These are phyloP conservation scores for Semicossyphus pulcher DNA, from an alignment of 2,113 vertebrate species.

Conservation along the genomic window DNA sequence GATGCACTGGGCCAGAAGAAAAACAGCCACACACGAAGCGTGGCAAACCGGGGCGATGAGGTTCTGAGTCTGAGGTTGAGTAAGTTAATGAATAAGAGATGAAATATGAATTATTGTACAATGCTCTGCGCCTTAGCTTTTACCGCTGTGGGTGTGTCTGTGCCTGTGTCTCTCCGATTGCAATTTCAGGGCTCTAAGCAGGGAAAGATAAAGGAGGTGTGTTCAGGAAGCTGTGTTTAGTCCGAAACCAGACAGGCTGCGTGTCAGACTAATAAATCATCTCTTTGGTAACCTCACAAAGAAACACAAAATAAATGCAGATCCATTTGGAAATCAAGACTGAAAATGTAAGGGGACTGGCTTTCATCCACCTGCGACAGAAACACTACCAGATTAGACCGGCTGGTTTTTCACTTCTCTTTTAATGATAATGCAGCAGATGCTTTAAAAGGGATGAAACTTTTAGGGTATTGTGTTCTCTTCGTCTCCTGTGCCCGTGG, in stretches of 20 bases:
- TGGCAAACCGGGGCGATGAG: not conserved
- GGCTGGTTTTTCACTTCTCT: slow-evolving; percentile 20
- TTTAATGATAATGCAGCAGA: not conserved
- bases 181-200: slow-evolving; percentile 42
- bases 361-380: slow-evolving; percentile 11
- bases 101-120: slow-evolving; percentile 45
- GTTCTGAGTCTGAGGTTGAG: slow-evolving; percentile 30
- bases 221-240: slow-evolving; percentile 7
- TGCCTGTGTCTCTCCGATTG: slow-evolving; percentile 17
- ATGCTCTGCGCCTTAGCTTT: slow-evolving; percentile 21
- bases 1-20: slow-evolving; percentile 6
- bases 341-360: slow-evolving; percentile 1
- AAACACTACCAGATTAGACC: slow-evolving; percentile 22
- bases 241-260: slow-evolving; percentile 12
- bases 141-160: slow-evolving; percentile 19
- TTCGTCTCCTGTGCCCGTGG: too few species aligned
- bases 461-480: too few species aligned
- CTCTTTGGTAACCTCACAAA: slow-evolving; percentile 36
- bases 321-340: slow-evolving; percentile 40
- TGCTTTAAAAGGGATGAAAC: not conserved
- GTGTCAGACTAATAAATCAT: slow-evolving; percentile 41
- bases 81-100: slow-evolving; percentile 61
- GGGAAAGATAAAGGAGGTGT: slow-evolving; percentile 40
- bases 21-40: not conserved
- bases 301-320: slow-evolving; percentile 34